Base-by-base conservation (phyloP, 1,140 invertebrate genomes). In the Centruroides sculpturatus region DNA sequence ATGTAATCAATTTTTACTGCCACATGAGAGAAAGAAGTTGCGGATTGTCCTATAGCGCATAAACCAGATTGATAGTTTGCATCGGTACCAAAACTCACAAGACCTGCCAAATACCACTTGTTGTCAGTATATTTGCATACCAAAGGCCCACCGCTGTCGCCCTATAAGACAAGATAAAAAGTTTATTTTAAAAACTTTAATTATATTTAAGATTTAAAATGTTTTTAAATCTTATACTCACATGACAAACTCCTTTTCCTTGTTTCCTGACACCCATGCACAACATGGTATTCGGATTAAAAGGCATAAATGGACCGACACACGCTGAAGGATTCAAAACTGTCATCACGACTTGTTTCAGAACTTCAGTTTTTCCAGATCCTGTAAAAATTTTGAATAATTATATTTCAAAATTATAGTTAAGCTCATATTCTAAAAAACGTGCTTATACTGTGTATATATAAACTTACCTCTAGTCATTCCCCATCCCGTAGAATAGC, bases 131-230 rank as follows among this genome's bases (percentile, higher is more conserved):
- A 5, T 46, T 59, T 48, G 35, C 75, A 64, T 35, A 81, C 76
- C 23, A 85, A 60, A 1, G 83, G 81, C 0, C 82, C 82, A 1
- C 83, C 83, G 3, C 85, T 86, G 66, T 88, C 86, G 34, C 86
- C 85, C 76, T 85, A 74, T 36, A 70, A 67, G 59, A 50, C 11
- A 47, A 13, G 10, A 51, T 51, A 51, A 51, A 41, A 51, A 23
- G 23, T 23, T 23, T 23, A n/a, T 49, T 10, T 49, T 49, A 3
- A 49, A 49, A 10, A 10, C 48, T 3, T 49, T 11, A 10, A 23
- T 23, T 23, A 23, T 23, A 23, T 23, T 23, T 23, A 23, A 23
- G 23, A 23, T 23, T 23, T 23, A 23, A 23, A 23, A 23, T 23
- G 23, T 2, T 34, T 10, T n/a, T 12, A 6, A 51, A 51, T 49